These are phyloP conservation scores for Pelmatolapia mariae DNA, from an alignment of 2,113 vertebrate genomes.

Conservation along the genomic window DNA sequence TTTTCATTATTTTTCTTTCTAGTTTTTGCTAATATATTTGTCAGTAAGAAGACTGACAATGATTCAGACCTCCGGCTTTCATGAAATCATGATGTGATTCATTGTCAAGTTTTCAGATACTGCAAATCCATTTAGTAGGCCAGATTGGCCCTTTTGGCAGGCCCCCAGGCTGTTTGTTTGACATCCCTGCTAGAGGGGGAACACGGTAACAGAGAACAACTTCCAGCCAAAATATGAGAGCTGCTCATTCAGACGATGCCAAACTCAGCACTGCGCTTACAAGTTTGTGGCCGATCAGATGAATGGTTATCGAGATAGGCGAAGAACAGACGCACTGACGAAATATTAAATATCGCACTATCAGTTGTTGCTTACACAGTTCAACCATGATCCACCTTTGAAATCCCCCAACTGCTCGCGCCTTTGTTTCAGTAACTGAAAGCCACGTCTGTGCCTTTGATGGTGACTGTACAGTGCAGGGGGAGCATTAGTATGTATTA, in stretches of 20 bases:
- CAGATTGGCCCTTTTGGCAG: neutral
- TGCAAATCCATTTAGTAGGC: neutral
- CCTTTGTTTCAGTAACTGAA: neutral
- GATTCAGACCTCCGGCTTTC: neutral
- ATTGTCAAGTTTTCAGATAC: neutral
- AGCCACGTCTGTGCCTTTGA: slow-evolving; percentile 17
- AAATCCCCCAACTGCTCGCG: neutral
- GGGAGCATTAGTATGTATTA: slow-evolving; percentile 58
- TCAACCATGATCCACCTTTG: neutral
- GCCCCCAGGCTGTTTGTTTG: neutral
- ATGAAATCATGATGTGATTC: neutral
- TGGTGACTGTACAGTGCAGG: slow-evolving; percentile 13
- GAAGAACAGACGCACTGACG: neutral
- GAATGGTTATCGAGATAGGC: neutral
- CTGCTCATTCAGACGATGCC: neutral
- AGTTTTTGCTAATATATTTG: neutral
- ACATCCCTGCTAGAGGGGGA: neutral
- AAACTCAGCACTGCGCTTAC: neutral
- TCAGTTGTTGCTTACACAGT: neutral
- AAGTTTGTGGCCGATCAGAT: neutral
- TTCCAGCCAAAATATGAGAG: neutral
- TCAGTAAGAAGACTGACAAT: neutral
- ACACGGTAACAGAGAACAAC: neutral
- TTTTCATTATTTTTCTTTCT: neutral
- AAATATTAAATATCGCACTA: neutral